Evolutionary conservation across 2,113 vertebrate species (phyloP), one percentile per base, ranked within the genome.

Genomic region (Dendrocopos noguchii): DNA sequence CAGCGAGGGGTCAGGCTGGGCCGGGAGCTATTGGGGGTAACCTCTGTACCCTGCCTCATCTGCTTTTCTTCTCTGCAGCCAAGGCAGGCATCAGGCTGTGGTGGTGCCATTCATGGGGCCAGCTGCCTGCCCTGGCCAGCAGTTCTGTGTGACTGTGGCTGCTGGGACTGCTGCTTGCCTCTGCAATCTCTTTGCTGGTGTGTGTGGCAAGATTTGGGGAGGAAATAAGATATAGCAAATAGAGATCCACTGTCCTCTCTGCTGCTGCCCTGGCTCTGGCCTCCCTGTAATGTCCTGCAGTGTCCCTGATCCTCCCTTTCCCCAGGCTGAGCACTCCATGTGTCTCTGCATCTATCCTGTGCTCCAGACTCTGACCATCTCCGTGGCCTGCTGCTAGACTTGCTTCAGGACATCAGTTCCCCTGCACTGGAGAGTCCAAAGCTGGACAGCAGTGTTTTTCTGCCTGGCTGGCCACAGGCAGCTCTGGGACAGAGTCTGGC

Each of bases 391-490:
- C 24, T 63, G 80, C 47, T 1, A 0, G 27, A 5, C 44, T 66
- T 3, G 0, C 34, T 71, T 9, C 33, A 4, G 25, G 10, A 0
- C 5, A 1, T 36, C 1, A 1, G 4, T 46, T 2, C 10, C 50
- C 24, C 4, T 67, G 44, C 31, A 1, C 46, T 16, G 64, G 33
- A 13, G 56, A 33, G 4, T 29, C 29, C 42, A 17, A 16, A 55
- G 47, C 25, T 33, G 76, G 47, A 2, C 8, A 3, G 42, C 6
- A 27, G 12, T 3, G 7, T 0, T 0, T 7, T 24, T 28, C 56
- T 68, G 65, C 21, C 50, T n/a, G 52, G 9, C 31, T 9, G 4
- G 22, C 50, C 24, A 24, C 12, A 24, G 22, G 22, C 52, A 16
- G n/a, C 61, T 52, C 39, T 10, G 46, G 68, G 19, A 24, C 4